Base-by-base conservation (phyloP, 2,797 vertebrate species). In the Chrysocyon brachyurus region DNA sequence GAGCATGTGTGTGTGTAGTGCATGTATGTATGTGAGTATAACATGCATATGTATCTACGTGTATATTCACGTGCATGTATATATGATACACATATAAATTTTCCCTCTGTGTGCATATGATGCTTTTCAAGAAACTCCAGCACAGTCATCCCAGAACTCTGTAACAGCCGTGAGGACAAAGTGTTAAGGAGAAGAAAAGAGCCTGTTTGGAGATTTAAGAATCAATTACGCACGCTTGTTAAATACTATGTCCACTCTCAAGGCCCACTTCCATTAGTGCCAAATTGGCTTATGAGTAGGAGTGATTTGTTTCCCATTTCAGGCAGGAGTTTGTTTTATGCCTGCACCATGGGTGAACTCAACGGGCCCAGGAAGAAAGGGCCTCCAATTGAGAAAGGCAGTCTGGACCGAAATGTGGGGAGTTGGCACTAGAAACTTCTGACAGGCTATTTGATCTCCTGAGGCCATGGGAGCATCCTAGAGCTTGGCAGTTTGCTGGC, bases 171-270 rank as follows among this genome's bases (percentile, higher is more conserved):
- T 64, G 46, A 88, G 83, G 94, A 82, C 22, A 90, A 95, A 87
- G 63, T 90, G 59, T 90, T 78, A 86, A 87, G 75, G 31, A 57
- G 7, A 77, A 81, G 81, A 92, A 91, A 59, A 24, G 68, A 93
- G 16, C 46, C 77, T 61, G 81, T 93, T 91, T 97, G 91, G 70
- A 93, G 82, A 94, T 87, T 94, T 94, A 94, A 79, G 83, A 95
- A 89, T 97, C 93, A 91, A 49, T 97, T 97, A 91, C 83, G 83
- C 75, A 89, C 26, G 70, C 82, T 97, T 91, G 61, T 97, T 97
- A 95, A 97, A 95, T 94, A 94, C 54, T 79, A 77, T 87, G 85
- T 92, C 75, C 59, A 87, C 64, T 96, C 68, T 93, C 59, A 90
- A 96, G 79, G 70, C 75, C 64, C 72, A 36, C 57, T 88, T 96